Conservation (phyloP, 2,797 vertebrate genomes). For the Manis pentadactyla region DNA sequence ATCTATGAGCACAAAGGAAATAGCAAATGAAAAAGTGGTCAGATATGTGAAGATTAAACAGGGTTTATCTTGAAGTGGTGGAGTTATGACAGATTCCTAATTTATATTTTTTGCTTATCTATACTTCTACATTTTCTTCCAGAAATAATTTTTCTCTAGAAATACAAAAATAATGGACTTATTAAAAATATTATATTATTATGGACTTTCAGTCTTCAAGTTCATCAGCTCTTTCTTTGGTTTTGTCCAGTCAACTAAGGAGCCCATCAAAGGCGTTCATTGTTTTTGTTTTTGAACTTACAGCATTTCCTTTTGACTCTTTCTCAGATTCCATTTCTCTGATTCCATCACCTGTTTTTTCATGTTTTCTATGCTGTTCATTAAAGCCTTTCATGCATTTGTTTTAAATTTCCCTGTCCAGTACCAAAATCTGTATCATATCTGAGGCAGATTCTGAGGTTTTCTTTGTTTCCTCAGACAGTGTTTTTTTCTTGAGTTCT, state of each 20-base stretch:
- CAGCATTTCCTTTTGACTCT: conserved; percentile 29
- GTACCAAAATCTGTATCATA: neutral
- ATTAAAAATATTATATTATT: neutral
- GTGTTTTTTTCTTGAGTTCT: neutral
- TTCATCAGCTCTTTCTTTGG: neutral
- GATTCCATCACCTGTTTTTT: neutral
- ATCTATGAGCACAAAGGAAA: neutral
- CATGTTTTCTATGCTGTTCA: neutral
- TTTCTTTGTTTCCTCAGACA: conserved; percentile 16
- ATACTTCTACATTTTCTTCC: neutral
- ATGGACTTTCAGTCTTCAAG: neutral
- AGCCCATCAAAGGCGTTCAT: neutral
- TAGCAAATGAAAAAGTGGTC: neutral
- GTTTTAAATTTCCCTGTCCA: conserved; percentile 5
- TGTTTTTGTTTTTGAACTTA: neutral
- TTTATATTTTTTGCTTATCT: neutral
- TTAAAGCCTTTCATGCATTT: neutral
- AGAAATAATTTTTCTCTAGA: neutral
- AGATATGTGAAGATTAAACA: neutral
- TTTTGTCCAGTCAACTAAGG: neutral
- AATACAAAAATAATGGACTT: neutral
- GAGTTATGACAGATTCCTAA: neutral
- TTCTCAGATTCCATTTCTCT: conserved; percentile 7
- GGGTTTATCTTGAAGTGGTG: neutral
- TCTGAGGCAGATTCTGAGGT: neutral